These are phyloP conservation scores for Brenthis daphne DNA, from an alignment of 2,888 invertebrate genomes.

Conservation along the genomic window DNA sequence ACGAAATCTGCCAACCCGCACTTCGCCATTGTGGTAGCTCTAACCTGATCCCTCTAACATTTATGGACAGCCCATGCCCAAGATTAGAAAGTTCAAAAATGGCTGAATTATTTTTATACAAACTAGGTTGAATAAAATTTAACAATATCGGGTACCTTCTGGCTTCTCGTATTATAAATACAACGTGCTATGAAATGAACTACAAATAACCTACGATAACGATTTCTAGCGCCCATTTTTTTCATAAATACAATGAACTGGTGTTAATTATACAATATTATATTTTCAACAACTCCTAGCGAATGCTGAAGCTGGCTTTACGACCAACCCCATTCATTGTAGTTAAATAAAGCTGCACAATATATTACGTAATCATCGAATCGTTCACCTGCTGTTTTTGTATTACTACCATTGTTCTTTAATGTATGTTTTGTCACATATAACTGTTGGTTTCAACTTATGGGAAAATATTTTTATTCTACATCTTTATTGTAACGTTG, in stretches of 20 bases:
- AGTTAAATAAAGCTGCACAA: constrained; percentile 37
- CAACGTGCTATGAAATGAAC: background rate
- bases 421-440: constrained; percentile 39
- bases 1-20: no score
- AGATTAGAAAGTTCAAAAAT: no score
- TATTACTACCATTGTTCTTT: constrained; percentile 42
- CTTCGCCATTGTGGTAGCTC: no score
- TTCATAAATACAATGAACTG: background rate
- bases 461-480: constrained; percentile 31
- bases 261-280: background rate
- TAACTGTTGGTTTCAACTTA: constrained; percentile 35
- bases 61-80: no score
- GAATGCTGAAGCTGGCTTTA: background rate
- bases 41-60: no score
- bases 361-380: constrained; percentile 30
- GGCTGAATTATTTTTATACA: no score
- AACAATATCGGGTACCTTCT: no score
- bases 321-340: constrained; percentile 21
- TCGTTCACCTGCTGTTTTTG: constrained; percentile 43
- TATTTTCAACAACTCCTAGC: background rate
- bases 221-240: background rate
- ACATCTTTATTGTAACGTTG: background rate
- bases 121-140: no score
- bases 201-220: background rate
- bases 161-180: background rate